A percentile compares a stretch with the other conserved stretches of the same genome.
These are phyloP conservation scores for Hypotaenidia okinawae DNA, from an alignment of 2,797 vertebrate species.

Conservation along the genomic window DNA sequence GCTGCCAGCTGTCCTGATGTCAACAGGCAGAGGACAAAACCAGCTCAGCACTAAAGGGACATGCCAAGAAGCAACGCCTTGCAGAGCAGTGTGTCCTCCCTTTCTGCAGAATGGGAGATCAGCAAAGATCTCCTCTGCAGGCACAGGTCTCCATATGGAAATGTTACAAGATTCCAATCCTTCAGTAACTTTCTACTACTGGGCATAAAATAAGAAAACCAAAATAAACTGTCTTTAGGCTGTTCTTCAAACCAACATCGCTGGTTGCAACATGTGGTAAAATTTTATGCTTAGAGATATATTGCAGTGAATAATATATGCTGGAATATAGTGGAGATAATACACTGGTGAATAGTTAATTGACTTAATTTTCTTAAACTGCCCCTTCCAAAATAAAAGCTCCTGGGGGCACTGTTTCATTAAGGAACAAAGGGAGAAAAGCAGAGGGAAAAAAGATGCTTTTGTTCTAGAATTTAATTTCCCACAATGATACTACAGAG, in stretches of 20 bases:
- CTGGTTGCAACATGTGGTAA: not conserved
- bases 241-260: not conserved
- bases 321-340: not conserved
- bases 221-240: not conserved
- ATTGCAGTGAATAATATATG: not conserved
- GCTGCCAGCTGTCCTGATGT: constrained; percentile 18
- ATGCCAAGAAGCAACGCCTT: not conserved
- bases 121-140: not conserved
- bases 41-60: not conserved
- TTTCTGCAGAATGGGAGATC: not conserved
- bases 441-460: not conserved
- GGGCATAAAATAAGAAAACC: not conserved
- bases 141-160: not conserved
- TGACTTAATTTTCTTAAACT: not conserved
- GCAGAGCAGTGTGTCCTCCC: not conserved
- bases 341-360: not conserved
- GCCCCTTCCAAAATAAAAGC: constrained; percentile 9
- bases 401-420: constrained; percentile 74
- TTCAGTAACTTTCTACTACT: not conserved
- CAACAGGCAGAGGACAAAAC: not conserved
- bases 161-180: not conserved
- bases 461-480: not conserved
- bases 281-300: not conserved
- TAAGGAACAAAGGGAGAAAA: not conserved
- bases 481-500: not conserved